phyloP scores from a whole-genome alignment of 2,888 invertebrate genomes.

The Carcina quercana region DNA sequence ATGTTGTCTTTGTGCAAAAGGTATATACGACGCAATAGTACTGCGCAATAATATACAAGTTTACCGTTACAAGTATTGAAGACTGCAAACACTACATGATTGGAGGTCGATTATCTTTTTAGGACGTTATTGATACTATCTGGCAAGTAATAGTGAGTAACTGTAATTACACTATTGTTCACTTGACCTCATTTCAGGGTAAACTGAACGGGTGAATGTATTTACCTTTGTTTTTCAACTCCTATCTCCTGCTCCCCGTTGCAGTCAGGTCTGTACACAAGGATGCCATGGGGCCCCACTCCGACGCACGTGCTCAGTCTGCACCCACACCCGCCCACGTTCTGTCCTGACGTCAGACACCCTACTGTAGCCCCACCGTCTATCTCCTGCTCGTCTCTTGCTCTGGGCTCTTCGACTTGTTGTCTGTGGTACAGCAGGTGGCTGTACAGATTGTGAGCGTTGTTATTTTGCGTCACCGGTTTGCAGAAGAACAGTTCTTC shows the following conservation, averaged over 20 bases:
- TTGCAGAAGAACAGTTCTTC: conserved; percentile 88
- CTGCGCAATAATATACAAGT: too few species aligned
- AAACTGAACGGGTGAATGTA: too few species aligned
- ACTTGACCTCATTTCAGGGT: too few species aligned
- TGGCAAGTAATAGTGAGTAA: too few species aligned
- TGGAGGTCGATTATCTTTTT: too few species aligned
- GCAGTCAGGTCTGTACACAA: conserved; percentile 75
- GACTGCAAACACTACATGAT: too few species aligned
- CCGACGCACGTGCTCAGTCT: conserved; percentile 76
- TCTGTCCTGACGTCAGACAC: conserved; percentile 57
- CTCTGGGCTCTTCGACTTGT: conserved; percentile 66
- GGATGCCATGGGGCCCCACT: conserved; percentile 89
- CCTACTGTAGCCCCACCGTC: conserved; percentile 64
- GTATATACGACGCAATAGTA: too few species aligned
- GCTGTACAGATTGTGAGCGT: conserved; percentile 85
- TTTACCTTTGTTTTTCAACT: conserved; percentile 77
- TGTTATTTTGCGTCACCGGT: conserved; percentile 69
- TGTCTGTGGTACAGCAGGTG: conserved; percentile 78
- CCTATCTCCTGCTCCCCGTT: conserved; percentile 74
- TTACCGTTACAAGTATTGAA: too few species aligned
- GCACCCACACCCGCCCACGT: conserved; percentile 60
- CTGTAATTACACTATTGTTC: too few species aligned
- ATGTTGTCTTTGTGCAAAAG: too few species aligned
- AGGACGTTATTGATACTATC: too few species aligned
- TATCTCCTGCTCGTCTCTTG: conserved; percentile 58